Evolutionary conservation across 35 echinoderm and acorn worm species (phyloP).

Genomic region (Holothuria glaberrima): DNA sequence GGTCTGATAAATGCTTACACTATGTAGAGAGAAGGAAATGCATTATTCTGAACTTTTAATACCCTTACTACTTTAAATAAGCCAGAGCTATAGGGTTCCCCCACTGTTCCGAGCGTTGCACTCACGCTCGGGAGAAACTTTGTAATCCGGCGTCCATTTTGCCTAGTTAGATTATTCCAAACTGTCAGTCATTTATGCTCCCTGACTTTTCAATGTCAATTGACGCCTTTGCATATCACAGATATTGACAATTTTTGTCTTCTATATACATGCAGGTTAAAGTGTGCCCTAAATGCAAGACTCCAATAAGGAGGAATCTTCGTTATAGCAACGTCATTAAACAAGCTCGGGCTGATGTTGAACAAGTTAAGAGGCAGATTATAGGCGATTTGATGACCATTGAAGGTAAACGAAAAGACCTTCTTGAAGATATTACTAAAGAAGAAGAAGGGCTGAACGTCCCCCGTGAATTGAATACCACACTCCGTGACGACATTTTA

Average conservation of each 20-base stretch:
- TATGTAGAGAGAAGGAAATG: too few species aligned
- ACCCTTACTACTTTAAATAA: too few species aligned
- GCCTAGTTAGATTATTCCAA: too few species aligned
- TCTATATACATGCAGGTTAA: constrained; percentile 34
- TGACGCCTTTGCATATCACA: too few species aligned
- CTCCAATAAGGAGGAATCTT: constrained; percentile 77
- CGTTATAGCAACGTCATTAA: constrained; percentile 83
- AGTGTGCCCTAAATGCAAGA: constrained; percentile 86
- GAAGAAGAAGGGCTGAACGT: background rate
- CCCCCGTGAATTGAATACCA: background rate
- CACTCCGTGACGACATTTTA: background rate
- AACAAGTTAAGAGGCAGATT: constrained; percentile 69
- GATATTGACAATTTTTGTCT: background rate
- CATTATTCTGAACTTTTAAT: too few species aligned
- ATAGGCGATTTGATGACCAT: constrained; percentile 20
- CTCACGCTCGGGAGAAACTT: too few species aligned
- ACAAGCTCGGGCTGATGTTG: constrained; percentile 72
- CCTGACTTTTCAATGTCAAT: too few species aligned
- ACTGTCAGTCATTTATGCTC: too few species aligned
- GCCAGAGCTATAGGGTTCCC: too few species aligned
- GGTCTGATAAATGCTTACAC: too few species aligned
- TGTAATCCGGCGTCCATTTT: too few species aligned
- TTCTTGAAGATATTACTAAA: background rate
- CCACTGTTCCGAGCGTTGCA: too few species aligned
- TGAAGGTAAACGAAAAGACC: constrained; percentile 9